Conservation (phyloP, 2,888 invertebrate genomes). For the Hipparchia semele region DNA sequence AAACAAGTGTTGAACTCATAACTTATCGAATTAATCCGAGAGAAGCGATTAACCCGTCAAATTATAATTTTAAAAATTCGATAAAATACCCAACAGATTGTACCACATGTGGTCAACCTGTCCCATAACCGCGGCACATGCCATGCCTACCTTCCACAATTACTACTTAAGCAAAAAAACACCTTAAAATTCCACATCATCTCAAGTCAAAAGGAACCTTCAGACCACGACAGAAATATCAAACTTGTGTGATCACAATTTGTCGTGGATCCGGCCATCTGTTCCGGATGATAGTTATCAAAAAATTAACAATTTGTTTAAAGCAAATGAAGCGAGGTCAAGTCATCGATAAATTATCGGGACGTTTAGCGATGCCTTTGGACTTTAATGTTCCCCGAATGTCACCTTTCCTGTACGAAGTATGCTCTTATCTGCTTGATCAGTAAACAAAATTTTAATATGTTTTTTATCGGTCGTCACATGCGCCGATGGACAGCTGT, state of each 20-base stretch:
- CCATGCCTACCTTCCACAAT: conserved; percentile 76
- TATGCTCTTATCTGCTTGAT: conserved; percentile 72
- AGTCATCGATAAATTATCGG: conserved; percentile 76
- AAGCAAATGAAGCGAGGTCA: conserved; percentile 80
- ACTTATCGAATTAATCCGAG: conserved; percentile 67
- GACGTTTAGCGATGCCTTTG: conserved; percentile 69
- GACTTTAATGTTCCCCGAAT: conserved; percentile 76
- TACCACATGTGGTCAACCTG: conserved; percentile 82
- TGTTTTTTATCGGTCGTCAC: conserved; percentile 56
- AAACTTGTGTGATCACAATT: conserved; percentile 38
- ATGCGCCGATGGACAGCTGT: conserved; percentile 57
- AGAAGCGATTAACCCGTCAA: conserved; percentile 64
- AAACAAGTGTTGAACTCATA: conserved; percentile 51
- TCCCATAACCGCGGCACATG: conserved; percentile 80
- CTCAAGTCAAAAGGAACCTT: conserved; percentile 41
- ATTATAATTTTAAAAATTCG: conserved; percentile 69
- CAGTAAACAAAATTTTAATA: conserved; percentile 64
- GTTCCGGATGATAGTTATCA: conserved; percentile 81
- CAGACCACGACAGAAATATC: conserved; percentile 34
- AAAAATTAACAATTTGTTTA: conserved; percentile 84
- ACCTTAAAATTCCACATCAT: conserved; percentile 48
- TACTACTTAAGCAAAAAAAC: conserved; percentile 69
- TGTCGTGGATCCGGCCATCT: conserved; percentile 65
- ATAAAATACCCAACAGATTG: conserved; percentile 76
- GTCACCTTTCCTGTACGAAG: conserved; percentile 73